Evolutionary conservation across 1,140 invertebrate species (phyloP).

Genomic region (Ceratitis capitata): DNA sequence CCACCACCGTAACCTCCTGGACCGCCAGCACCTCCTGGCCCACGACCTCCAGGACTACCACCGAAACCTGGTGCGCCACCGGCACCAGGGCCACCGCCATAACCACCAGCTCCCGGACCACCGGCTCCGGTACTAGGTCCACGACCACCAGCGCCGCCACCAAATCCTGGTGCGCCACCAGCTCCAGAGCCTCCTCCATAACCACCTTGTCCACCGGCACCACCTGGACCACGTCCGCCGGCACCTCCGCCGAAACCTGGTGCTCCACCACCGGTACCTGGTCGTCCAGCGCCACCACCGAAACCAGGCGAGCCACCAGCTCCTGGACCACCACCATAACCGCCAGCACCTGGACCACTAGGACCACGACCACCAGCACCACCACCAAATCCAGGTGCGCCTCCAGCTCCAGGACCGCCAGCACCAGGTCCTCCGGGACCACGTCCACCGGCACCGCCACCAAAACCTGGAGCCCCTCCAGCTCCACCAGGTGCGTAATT

Average conservation of each 20-base stretch:
- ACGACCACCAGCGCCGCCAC: slow-evolving; percentile 26
- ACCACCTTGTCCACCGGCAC: slow-evolving; percentile 63
- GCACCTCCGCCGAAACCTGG: slow-evolving; percentile 65
- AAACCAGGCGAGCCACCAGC: slow-evolving; percentile 62
- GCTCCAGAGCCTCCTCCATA: slow-evolving; percentile 53
- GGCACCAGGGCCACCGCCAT: slow-evolving; percentile 39
- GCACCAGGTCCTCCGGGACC: background rate
- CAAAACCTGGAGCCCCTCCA: slow-evolving; percentile 62
- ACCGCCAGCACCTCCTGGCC: slow-evolving; percentile 59
- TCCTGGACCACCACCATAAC: slow-evolving; percentile 63
- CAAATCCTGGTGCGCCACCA: slow-evolving; percentile 42
- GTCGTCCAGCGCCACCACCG: slow-evolving; percentile 62
- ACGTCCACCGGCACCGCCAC: slow-evolving; percentile 52
- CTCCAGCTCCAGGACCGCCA: background rate
- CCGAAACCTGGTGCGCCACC: slow-evolving; percentile 55
- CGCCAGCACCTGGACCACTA: slow-evolving; percentile 51
- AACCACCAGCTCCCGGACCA: slow-evolving; percentile 40
- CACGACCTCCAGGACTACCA: slow-evolving; percentile 62
- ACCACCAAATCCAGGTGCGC: background rate
- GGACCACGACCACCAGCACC: slow-evolving; percentile 3
- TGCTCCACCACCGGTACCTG: slow-evolving; percentile 63
- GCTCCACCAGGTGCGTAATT: slow-evolving; percentile 58
- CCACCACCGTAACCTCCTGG: slow-evolving; percentile 39
- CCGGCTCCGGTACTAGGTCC: background rate
- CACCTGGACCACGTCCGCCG: slow-evolving; percentile 56